These are phyloP conservation scores for Martes martes DNA, from an alignment of 2,113 vertebrate genomes.

Conservation along the genomic window DNA sequence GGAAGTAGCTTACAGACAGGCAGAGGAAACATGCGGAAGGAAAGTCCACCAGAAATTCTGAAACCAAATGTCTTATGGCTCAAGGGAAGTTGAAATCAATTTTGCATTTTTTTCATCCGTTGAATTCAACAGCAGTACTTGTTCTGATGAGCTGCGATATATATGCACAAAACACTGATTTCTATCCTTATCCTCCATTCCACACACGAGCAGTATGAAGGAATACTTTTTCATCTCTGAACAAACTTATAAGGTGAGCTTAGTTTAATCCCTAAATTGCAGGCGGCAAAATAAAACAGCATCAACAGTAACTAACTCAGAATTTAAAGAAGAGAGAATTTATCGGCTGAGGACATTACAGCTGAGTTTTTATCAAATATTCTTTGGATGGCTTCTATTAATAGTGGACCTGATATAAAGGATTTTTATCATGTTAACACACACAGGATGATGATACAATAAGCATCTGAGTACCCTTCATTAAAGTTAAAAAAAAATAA, in stretches of 20 bases:
- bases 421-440: not conserved
- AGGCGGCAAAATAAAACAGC: not conserved
- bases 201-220: not conserved
- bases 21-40: not conserved
- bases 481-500: not conserved
- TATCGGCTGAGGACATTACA: not conserved
- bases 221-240: not conserved
- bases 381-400: constrained; percentile 7
- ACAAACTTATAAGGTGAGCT: not conserved
- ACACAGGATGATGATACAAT: not conserved
- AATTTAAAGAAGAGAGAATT: not conserved
- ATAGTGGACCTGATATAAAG: not conserved
- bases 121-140: not conserved
- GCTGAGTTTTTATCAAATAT: not conserved
- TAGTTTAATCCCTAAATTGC: not conserved
- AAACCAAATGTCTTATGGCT: not conserved
- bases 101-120: not conserved
- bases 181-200: not conserved
- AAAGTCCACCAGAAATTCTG: not conserved
- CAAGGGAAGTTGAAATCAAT: not conserved
- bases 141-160: not conserved
- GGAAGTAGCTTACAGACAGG: not conserved
- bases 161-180: not conserved
- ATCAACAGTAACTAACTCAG: not conserved
- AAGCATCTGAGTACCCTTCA: not conserved